These are phyloP conservation scores for Capitulum mitella DNA, from an alignment of 2,888 invertebrate species.

Conservation along the genomic window DNA sequence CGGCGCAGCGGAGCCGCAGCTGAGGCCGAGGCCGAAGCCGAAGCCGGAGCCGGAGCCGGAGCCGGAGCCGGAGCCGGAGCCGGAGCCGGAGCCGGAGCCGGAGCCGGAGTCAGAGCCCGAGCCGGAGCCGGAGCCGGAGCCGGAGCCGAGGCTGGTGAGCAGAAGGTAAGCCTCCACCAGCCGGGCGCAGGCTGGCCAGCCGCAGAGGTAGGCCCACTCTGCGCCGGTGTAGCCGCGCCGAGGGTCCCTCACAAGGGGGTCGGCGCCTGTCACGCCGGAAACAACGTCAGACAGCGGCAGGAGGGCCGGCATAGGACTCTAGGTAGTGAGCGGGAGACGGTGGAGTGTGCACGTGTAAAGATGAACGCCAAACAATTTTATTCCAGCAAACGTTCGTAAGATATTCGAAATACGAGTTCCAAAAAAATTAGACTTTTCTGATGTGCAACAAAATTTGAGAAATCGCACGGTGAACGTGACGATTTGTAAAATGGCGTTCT, in stretches of 20 bases:
- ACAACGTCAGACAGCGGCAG: no score
- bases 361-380: no score
- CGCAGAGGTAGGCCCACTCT: constrained; percentile 66
- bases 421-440: background rate
- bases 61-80: background rate
- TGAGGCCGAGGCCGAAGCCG: background rate
- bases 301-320: no score
- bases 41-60: no score
- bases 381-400: no score
- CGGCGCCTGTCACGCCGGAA: constrained; percentile 52
- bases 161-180: constrained; percentile 53
- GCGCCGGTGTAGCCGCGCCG: constrained; percentile 62
- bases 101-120: background rate
- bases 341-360: no score
- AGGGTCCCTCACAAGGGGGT: constrained; percentile 58
- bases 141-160: background rate
- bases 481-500: no score
- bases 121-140: background rate
- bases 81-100: background rate
- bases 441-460: no score
- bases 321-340: no score
- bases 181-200: constrained; percentile 60
- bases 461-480: no score
- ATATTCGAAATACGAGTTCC: no score
- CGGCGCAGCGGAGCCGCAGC: background rate